Evolutionary conservation across 2,797 vertebrate species (phyloP), one percentile per base, ranked within the genome.

Genomic region (Helicolenus hilgendorfi): DNA sequence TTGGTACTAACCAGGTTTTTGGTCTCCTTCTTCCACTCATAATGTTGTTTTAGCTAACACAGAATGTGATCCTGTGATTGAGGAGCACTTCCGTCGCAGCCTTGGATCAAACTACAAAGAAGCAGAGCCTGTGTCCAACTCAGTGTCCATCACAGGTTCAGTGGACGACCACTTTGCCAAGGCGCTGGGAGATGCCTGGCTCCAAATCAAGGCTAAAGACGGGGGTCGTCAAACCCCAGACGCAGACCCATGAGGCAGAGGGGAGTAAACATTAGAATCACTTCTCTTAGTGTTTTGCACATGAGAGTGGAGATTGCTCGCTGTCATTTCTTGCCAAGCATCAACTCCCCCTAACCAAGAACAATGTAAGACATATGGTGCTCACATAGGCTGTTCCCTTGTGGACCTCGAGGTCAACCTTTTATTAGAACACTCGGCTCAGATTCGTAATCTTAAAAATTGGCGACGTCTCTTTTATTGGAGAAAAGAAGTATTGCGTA

Each of bases 151-250:
- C 97, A 99, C 99, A 0, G 99, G 98, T 56, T 99, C 99, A 0
- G 99, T 99, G 73, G 99, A 99, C 1, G 99, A 99, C 96, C 99
- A 99, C 97, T 99, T 99, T 60, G 98, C 98, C 95, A 99, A 99
- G 97, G 99, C 99, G 1, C 97, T 99, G 68, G 99, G 99, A 24
- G 99, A 99, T 33, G 98, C 99, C 27, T 99, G 99, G 99, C 98
- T 98, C 71, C 98, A 99, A 96, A 98, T 99, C 85, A 99, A 99
- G 97, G 98, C 98, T 1, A 98, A 98, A 95, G 98, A 98, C 11
- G 93, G 96, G 11, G 94, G 89, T 49, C 94, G 86, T 56, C 91
- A 94, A 35, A 82, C 90, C 86, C 97, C 98, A 0, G 98, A 99
- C 92, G 94, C 98, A 0, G 98, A 98, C 72, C 96, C 97, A 0